A percentile compares a stretch with the other conserved stretches of the same genome.
Evolutionary conservation across 2,888 invertebrate genomes (phyloP).

Genomic region (Caenorhabditis uteleia): DNA sequence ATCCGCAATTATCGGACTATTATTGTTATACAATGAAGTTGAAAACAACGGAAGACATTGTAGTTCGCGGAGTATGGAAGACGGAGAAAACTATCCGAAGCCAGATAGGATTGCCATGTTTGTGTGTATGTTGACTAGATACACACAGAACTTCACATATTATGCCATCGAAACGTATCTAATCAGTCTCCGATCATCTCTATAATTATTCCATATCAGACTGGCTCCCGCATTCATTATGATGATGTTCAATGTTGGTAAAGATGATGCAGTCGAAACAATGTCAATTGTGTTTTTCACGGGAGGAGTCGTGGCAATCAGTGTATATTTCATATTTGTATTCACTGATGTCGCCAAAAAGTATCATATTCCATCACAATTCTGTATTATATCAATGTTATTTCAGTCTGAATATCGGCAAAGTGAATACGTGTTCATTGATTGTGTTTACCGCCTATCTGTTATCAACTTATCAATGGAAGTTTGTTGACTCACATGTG

Average conservation of each 20-base stretch:
- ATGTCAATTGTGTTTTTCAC: conserved; percentile 20
- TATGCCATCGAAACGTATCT: conserved; percentile 21
- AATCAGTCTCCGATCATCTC: not conserved
- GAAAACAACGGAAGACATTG: conserved; percentile 21
- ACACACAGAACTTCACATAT: conserved; percentile 28
- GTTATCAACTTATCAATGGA: conserved; percentile 32
- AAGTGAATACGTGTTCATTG: conserved; percentile 19
- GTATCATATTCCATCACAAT: not conserved
- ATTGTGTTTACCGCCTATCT: conserved; percentile 16
- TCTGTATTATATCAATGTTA: not conserved
- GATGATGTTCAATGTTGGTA: conserved; percentile 34
- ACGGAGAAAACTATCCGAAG: conserved; percentile 25
- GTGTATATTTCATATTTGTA: conserved; percentile 17
- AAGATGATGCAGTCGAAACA: conserved; percentile 14
- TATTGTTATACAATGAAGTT: conserved; percentile 11
- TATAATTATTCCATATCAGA: not conserved
- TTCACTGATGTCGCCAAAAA: conserved; percentile 15
- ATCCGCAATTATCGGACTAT: conserved; percentile 10
- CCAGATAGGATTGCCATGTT: conserved; percentile 32
- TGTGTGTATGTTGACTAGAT: conserved; percentile 36
- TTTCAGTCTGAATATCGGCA: conserved; percentile 19
- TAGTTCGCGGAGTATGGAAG: conserved; percentile 28
- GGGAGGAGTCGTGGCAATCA: conserved; percentile 15
- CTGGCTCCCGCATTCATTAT: conserved; percentile 31
- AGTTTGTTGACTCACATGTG: conserved; percentile 9